Evolutionary conservation across 2,888 invertebrate species (phyloP), one percentile per base, ranked within the genome.

Genomic region (Imbricaverruca yamaguchii): DNA sequence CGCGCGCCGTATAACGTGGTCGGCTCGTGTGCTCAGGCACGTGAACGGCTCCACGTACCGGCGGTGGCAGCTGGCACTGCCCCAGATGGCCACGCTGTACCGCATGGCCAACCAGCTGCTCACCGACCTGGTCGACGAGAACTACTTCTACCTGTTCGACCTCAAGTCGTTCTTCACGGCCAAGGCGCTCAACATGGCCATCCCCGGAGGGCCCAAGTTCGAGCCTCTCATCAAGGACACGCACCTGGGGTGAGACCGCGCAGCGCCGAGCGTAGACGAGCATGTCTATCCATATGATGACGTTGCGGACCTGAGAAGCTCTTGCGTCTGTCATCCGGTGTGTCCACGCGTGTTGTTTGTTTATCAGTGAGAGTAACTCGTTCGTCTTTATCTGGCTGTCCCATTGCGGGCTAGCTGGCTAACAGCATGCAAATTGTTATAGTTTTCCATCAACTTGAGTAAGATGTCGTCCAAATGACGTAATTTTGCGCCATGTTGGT

Each of bases 121-220:
- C 65, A 99, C 99, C 18, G 99, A 99, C 89, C 90, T 99, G 83
- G 97, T 98, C 0, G 99, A 99, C 89, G 93, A 95, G 83, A 99
- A 99, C 88, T 99, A 98, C 88, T 99, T 98, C 89, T 99, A 99
- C 87, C 90, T 99, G 7, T 99, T 99, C 88, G 99, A 99, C 88
- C 93, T 97, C 23, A 98, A 99, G 89, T 98, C 98, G 86, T 99
- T 99, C 89, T 99, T 99, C 88, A 99, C 99, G 1, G 99, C 99
- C 0, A 99, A 99, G 88, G 99, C 99, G 8, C 89, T 99, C 81
- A 99, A 99, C 87, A 96, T 99, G 94, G 98, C 99, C 1, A 98
- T 99, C 86, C 99, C 99, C 15, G 99, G 99, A 81, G 99, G 99
- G 0, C 99, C 99, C 0, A 99, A 99, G 88, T 99, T 99, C 89